A percentile compares a stretch with the other conserved stretches of the same genome.
Evolutionary conservation across 2,888 invertebrate species (phyloP).

Genomic region (Epirrita christyi): DNA sequence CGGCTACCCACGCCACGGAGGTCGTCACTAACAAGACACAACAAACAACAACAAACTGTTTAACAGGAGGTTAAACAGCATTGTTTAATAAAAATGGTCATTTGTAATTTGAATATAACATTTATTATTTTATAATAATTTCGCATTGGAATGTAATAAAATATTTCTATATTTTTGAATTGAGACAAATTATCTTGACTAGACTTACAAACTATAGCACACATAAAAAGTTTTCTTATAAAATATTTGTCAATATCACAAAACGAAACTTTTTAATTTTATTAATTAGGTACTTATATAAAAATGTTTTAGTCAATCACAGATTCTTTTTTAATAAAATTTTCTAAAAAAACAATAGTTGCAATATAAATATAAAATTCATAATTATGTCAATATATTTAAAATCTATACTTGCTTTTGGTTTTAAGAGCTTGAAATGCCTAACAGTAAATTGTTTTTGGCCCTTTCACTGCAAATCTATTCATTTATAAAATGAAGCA

Average conservation of each 20-base stretch:
- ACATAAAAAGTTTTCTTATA: background rate
- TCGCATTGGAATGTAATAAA: background rate
- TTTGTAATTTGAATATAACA: background rate
- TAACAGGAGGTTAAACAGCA: background rate
- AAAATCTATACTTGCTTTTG: background rate
- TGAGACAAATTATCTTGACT: constrained; percentile 15
- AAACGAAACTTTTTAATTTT: background rate
- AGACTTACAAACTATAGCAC: constrained; percentile 26
- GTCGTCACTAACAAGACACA: too few species aligned
- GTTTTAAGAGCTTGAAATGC: background rate
- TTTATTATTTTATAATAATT: background rate
- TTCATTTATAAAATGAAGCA: too few species aligned
- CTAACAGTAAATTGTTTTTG: too few species aligned
- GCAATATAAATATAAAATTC: background rate
- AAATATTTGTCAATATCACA: constrained; percentile 16
- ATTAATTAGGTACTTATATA: background rate
- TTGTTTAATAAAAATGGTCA: background rate
- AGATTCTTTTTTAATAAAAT: constrained; percentile 7
- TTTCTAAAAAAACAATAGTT: background rate
- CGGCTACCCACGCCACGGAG: too few species aligned
- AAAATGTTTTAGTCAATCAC: constrained; percentile 9
- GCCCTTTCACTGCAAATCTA: too few species aligned
- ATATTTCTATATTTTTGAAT: background rate
- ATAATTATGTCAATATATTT: background rate
- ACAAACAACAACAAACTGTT: too few species aligned